phyloP scores from a whole-genome alignment of 2,113 vertebrate species.

The Leucosticte australis region DNA sequence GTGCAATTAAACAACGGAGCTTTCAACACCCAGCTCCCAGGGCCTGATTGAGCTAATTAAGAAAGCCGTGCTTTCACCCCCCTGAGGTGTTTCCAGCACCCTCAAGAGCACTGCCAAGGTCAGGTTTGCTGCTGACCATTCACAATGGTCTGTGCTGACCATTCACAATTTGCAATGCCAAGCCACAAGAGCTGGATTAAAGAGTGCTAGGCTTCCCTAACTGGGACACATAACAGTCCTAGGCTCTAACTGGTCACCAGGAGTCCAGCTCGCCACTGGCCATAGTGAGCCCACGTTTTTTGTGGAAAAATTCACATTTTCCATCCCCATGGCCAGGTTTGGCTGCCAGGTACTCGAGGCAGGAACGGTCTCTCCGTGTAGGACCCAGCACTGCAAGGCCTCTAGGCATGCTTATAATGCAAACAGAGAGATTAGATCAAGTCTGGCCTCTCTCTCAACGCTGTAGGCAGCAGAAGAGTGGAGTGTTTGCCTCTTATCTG shows the following conservation, averaged over 20 bases:
- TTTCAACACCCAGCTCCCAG: slow-evolving; percentile 59
- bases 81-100: neutral
- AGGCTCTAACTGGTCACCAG: neutral
- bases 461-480: slow-evolving; percentile 54
- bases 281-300: neutral
- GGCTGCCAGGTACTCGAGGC: slow-evolving; percentile 10
- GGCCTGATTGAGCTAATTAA: slow-evolving; percentile 35
- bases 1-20: neutral
- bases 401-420: slow-evolving; percentile 47
- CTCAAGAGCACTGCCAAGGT: neutral
- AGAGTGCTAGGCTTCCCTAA: neutral
- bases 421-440: slow-evolving; percentile 54
- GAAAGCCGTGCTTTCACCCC: neutral
- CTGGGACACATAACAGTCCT: neutral
- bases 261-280: neutral
- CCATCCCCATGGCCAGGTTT: fast-evolving
- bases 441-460: slow-evolving; percentile 41
- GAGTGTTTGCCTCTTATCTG: slow-evolving; percentile 62
- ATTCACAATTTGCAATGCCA: neutral
- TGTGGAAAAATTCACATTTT: neutral
- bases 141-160: neutral
- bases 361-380: neutral
- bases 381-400: slow-evolving; percentile 13
- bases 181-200: neutral
- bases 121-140: slow-evolving; percentile 13